Evolutionary conservation across 64 coral and sea anemone species (phyloP).

Genomic region (Pocillopora verrucosa): DNA sequence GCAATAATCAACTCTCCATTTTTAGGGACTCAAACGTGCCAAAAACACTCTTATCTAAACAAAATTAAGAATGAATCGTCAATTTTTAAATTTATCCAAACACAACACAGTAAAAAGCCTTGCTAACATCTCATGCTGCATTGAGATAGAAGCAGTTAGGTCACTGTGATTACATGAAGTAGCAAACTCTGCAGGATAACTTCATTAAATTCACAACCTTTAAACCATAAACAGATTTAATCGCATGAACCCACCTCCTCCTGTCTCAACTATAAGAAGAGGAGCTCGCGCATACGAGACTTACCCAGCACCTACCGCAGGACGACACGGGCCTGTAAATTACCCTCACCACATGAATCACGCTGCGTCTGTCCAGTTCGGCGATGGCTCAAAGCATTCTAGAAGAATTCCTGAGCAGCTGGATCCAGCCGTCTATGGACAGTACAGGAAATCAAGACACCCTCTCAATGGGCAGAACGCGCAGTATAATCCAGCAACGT

Average conservation of each 20-base stretch:
- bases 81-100: neutral
- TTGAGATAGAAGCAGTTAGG: neutral
- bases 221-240: conserved; percentile 99
- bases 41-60: neutral
- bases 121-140: neutral
- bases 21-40: neutral
- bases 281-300: conserved; percentile 55
- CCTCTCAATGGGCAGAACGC: neutral
- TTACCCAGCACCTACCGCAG: conserved; percentile 48
- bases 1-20: neutral
- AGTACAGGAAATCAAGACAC: conserved; percentile 1
- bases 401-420: neutral
- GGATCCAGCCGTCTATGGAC: conserved; percentile 11
- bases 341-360: neutral
- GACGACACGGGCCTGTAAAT: neutral
- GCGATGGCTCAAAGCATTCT: conserved; percentile 25
- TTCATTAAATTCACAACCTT: conserved; percentile 37
- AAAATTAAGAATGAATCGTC: neutral
- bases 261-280: conserved; percentile 42
- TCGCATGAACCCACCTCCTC: conserved; percentile 85
- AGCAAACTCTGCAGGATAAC: neutral
- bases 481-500: neutral
- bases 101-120: neutral
- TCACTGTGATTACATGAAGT: neutral
- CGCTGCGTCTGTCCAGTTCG: conserved; percentile 35